Base-by-base conservation (phyloP, 2,888 invertebrate species). In the Petrophora chlorosata region DNA sequence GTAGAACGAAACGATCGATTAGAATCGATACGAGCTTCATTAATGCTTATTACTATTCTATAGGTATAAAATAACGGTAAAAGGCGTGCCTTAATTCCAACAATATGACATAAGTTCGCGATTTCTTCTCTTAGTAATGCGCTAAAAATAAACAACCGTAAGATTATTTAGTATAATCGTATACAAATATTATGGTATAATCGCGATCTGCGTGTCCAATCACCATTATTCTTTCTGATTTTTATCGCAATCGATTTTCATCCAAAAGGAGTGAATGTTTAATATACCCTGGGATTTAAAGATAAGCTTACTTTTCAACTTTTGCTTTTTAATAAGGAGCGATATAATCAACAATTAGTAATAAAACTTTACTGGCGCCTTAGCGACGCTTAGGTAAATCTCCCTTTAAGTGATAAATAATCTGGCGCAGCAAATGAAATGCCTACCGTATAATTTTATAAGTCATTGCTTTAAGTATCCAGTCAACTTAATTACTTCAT, bases 81-180 rank as follows among this genome's bases (percentile, higher is more conserved):
- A n/a, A 32, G 25, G 32, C 25, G 17, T 19, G 16, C 13, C 16
- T 15, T 22, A 9, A 32, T 33, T 42, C 19, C 9, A 23, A 41
- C 5, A 14, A 25, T 30, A 39, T 45, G 42, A 36, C 22, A 35
- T 35, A 36, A 46, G 8, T n/a, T 35, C 30, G 22, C 13, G 41
- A 48, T 45, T 38, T 39, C 36, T 45, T 36, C 19, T 28, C 38
- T 26, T n/a, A n/a, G 12, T 45, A 32, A 38, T 19, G 9, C 16
- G 8, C 16, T 9, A 34, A 34, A 42, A 33, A 14, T 14, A 33
- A 32, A 8, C 23, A 40, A 30, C 17, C 22, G 3, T 12, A 1
- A 17, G 19, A 19, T 4, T 19, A 19, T 7, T 5, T 5, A 1
- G 4, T 19, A 19, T 5, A 19, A 19, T 5, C 19, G 7, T 5